phyloP scores from a whole-genome alignment of 2,888 invertebrate genomes.

The Yponomeuta sedellus region DNA sequence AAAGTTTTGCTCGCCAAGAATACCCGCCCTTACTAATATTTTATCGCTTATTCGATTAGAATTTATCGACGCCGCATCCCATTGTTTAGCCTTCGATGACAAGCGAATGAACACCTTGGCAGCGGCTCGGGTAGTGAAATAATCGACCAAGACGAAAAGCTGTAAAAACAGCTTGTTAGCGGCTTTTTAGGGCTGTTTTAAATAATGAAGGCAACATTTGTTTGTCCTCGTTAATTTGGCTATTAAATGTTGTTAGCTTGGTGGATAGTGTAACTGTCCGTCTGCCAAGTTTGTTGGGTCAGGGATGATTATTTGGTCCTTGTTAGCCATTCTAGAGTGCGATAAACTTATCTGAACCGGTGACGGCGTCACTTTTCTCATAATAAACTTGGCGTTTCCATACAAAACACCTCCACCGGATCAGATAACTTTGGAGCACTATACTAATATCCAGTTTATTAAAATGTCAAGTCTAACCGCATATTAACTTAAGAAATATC shows the following conservation, averaged over 20 bases:
- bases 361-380: no score
- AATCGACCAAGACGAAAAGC: constrained; percentile 2
- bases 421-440: no score
- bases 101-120: constrained; percentile 10
- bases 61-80: constrained; percentile 8
- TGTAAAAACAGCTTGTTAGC: not conserved
- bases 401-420: no score
- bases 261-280: no score
- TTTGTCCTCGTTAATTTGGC: not conserved
- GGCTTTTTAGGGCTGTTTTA: not conserved
- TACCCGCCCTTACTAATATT: not conserved
- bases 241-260: not conserved
- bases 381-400: no score
- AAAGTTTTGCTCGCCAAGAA: not conserved
- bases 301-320: no score
- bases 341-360: no score
- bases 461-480: no score
- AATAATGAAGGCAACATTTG: not conserved
- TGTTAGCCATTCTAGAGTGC: no score
- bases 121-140: not conserved
- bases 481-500: no score
- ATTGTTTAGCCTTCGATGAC: constrained; percentile 14
- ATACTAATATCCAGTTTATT: no score
- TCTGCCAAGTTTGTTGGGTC: no score
- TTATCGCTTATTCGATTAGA: constrained; percentile 2